Conservation (phyloP, 2,797 vertebrate species). For the Cephalopachus bancanus region DNA sequence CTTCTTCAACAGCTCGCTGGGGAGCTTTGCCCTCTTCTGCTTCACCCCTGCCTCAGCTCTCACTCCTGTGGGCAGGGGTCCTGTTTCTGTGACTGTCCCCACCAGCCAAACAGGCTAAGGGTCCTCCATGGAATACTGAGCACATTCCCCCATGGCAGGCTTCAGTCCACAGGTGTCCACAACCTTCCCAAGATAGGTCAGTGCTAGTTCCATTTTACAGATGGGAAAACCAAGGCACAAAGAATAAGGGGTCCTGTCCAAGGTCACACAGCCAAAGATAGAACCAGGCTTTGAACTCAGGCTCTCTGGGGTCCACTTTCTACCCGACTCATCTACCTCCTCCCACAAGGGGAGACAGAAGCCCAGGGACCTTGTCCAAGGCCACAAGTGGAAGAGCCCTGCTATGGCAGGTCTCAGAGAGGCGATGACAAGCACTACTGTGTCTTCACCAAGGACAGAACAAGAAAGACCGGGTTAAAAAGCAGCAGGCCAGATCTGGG, state of each 20-base stretch:
- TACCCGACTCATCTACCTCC: neutral
- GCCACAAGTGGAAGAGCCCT: neutral
- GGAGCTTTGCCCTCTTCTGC: neutral
- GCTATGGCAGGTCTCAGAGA: neutral
- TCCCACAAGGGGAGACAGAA: neutral
- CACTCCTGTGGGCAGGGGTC: neutral
- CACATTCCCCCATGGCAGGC: rapidly evolving
- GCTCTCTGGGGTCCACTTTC: neutral
- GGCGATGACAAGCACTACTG: neutral
- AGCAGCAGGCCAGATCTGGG: neutral
- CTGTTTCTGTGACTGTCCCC: neutral
- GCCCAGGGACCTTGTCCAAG: neutral
- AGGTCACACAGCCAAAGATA: neutral
- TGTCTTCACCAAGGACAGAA: neutral
- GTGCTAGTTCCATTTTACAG: neutral
- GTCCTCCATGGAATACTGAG: rapidly evolving
- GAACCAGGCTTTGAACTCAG: neutral
- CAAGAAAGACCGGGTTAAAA: neutral
- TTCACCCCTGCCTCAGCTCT: rapidly evolving
- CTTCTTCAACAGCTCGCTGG: neutral
- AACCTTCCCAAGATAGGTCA: neutral
- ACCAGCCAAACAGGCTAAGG: neutral
- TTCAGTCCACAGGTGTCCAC: rapidly evolving
- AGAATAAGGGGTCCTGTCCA: neutral
- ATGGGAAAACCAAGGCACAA: neutral